Base-by-base conservation (phyloP, 2,113 vertebrate genomes). In the Struthio camelus region DNA sequence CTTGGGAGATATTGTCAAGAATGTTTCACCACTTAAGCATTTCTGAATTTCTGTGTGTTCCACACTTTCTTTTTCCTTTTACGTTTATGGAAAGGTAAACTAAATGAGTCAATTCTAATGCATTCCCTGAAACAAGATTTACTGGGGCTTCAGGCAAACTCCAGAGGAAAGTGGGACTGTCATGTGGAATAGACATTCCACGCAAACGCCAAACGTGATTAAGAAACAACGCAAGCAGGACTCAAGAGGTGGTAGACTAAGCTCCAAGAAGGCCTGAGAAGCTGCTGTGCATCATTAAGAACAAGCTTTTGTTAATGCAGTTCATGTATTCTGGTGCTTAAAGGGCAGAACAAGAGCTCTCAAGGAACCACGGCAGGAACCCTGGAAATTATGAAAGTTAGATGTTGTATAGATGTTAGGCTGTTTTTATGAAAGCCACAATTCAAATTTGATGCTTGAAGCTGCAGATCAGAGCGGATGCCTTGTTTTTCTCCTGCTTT, bases 401-500 rank as follows among this genome's bases (percentile, higher is more conserved):
- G 69, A 83, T 70, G 40, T 40, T 91, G 82, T 7, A 1, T 62
- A 89, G 59, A 93, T n/a, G 92, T 72, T 69, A 87, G 46, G 34
- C 10, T 89, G 50, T 87, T 93, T 54, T 70, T 58, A 72, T 86
- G 73, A 90, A 91, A 94, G 61, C 50, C 69, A 62, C 70, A 87
- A 50, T 85, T 70, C 66, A 91, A 92, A 44, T 83, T 53, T 82
- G 72, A 46, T 79, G 40, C 66, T 83, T 89, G 85, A 93, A 92
- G 78, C 69, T 81, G 54, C 65, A 90, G 46, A 71, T 87, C 78
- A 86, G 78, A 94, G 85, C 50, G 5, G 1, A 87, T 93, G 66
- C 64, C 66, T 89, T 80, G 84, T 58, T 96, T 95, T 89, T 58
- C 36, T 89, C 11, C 28, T 93, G 73, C 62, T 91, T 89, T 80